These are phyloP conservation scores for Poecilobothrus nobilitatus DNA, from an alignment of 2,888 invertebrate genomes.

Conservation along the genomic window DNA sequence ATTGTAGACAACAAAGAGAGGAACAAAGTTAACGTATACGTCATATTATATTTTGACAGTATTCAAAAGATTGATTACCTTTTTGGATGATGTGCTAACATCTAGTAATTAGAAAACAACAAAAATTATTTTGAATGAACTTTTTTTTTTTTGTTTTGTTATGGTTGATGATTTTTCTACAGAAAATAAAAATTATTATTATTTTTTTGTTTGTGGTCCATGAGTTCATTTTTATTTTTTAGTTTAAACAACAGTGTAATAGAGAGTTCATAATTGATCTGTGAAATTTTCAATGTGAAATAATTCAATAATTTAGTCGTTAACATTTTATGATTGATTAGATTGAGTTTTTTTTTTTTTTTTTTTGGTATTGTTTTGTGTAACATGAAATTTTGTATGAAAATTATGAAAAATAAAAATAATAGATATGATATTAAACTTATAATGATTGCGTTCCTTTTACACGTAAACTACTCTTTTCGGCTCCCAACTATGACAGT, in stretches of 20 bases:
- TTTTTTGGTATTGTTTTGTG: background rate
- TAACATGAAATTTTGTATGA: no score
- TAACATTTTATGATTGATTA: constrained; percentile 9
- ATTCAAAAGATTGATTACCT: constrained; percentile 3
- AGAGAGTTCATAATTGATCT: background rate
- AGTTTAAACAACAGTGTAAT: background rate
- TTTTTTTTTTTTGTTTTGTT: no score
- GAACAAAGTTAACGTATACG: no score
- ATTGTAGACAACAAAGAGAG: background rate
- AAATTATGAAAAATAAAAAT: no score
- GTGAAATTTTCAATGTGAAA: constrained; percentile 2
- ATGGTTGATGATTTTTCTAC: no score
- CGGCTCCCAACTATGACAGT: no score
- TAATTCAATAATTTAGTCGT: constrained; percentile 10
- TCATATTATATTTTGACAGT: background rate
- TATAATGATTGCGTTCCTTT: no score
- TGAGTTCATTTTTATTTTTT: background rate
- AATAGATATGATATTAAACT: no score
- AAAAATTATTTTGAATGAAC: background rate
- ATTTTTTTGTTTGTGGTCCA: background rate
- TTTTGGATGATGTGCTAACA: constrained; percentile 1
- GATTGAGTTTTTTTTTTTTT: constrained; percentile 3
- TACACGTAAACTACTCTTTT: no score
- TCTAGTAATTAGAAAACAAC: constrained; percentile 1
- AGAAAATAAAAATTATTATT: no score